A percentile compares a stretch with the other conserved stretches of the same genome.
These are phyloP conservation scores for Semaprochilodus insignis DNA, from an alignment of 2,797 vertebrate species.

Conservation along the genomic window DNA sequence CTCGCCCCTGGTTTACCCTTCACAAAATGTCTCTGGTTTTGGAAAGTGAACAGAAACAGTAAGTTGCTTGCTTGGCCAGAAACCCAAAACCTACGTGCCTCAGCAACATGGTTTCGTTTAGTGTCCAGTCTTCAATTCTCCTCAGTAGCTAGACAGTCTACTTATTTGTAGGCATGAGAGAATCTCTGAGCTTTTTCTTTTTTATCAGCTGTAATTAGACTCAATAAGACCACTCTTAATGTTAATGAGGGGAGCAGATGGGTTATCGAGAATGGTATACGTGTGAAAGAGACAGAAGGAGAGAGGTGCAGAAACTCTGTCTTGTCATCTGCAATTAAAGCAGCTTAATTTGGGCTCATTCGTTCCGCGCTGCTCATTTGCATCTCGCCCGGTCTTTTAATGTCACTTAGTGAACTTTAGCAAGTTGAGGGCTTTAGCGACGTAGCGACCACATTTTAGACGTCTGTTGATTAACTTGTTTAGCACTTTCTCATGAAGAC, in stretches of 20 bases:
- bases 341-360: constrained; percentile 43
- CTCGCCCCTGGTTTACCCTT: not conserved
- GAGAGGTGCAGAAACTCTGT: constrained; percentile 15
- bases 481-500: not conserved
- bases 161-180: not conserved
- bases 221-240: constrained; percentile 70
- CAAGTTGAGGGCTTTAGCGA: constrained; percentile 68
- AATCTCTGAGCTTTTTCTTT: constrained; percentile 58
- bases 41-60: not conserved
- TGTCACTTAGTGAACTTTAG: constrained; percentile 66
- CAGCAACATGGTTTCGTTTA: not conserved
- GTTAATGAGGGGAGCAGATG: constrained; percentile 75
- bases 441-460: constrained; percentile 70
- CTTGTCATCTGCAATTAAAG: constrained; percentile 47
- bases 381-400: constrained; percentile 58
- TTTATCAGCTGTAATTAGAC: constrained; percentile 68
- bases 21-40: not conserved
- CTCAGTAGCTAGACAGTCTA: not conserved
- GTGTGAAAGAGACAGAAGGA: constrained; percentile 6
- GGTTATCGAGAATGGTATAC: constrained; percentile 54
- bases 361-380: constrained; percentile 32
- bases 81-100: not conserved
- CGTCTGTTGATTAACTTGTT: constrained; percentile 62
- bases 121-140: not conserved
- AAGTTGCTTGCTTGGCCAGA: not conserved